phyloP scores from a whole-genome alignment of 1,140 invertebrate species.

The Sesamia nonagrioides region DNA sequence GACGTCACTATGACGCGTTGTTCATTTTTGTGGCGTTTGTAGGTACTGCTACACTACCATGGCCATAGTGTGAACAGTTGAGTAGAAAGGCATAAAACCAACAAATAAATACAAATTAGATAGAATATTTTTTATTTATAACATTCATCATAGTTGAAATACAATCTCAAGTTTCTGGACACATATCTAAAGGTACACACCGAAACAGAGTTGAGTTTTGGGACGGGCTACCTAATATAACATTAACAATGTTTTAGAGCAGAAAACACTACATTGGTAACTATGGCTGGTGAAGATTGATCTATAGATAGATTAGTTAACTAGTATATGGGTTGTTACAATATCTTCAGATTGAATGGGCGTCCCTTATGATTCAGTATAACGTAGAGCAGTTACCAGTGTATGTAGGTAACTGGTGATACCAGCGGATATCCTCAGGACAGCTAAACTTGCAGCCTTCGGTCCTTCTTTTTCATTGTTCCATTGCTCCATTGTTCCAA shows the following conservation, averaged over 20 bases:
- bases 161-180: conserved; percentile 13
- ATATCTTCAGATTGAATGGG: no score
- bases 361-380: no score
- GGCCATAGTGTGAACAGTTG: no score
- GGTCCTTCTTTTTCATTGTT: background rate
- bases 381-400: no score
- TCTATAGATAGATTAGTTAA: background rate
- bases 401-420: no score
- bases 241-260: background rate
- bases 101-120: conserved; percentile 3
- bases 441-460: background rate
- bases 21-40: no score
- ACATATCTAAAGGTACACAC: conserved; percentile 17
- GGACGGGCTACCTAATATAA: background rate
- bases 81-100: background rate
- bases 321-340: no score
- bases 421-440: no score
- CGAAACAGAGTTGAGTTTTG: background rate
- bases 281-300: background rate
- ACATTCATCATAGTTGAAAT: conserved; percentile 22
- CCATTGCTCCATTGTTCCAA: background rate
- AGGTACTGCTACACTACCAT: no score
- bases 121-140: background rate
- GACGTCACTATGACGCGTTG: no score
- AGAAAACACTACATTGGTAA: background rate